Conservation (phyloP, 2,797 vertebrate species). For the Brotogeris chrysoptera region DNA sequence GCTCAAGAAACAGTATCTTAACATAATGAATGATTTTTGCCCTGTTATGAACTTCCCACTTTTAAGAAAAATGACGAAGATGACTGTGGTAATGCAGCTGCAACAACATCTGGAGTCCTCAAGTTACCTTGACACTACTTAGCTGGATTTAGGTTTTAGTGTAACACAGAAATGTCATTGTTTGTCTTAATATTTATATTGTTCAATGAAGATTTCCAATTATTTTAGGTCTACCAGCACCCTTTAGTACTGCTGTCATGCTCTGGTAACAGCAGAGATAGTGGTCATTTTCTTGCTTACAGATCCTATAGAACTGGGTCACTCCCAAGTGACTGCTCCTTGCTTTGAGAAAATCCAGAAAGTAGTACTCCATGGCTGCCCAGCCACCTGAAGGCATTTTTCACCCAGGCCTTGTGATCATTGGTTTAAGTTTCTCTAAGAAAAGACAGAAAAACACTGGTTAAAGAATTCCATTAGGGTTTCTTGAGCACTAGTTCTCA, state of each 20-base stretch:
- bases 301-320: background rate
- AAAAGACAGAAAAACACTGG: background rate
- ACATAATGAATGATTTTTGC: background rate
- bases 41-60: slow-evolving; percentile 25
- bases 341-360: background rate
- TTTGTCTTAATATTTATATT: background rate
- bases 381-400: background rate
- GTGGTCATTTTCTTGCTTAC: background rate
- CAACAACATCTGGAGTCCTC: slow-evolving; percentile 64
- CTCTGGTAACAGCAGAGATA: background rate
- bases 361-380: background rate
- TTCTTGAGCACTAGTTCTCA: background rate
- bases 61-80: slow-evolving; percentile 33
- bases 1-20: slow-evolving; percentile 11
- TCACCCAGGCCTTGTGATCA: background rate
- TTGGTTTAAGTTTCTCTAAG: background rate
- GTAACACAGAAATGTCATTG: slow-evolving; percentile 35
- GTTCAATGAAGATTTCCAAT: background rate
- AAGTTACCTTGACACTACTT: slow-evolving; percentile 47
- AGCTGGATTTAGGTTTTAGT: background rate
- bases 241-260: background rate
- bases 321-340: background rate
- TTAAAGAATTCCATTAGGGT: background rate
- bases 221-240: background rate
- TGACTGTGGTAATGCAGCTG: slow-evolving; percentile 49